Evolutionary conservation across 2,888 invertebrate genomes (phyloP), one percentile per base, ranked within the genome.

Genomic region (Athripsodes cinereus): DNA sequence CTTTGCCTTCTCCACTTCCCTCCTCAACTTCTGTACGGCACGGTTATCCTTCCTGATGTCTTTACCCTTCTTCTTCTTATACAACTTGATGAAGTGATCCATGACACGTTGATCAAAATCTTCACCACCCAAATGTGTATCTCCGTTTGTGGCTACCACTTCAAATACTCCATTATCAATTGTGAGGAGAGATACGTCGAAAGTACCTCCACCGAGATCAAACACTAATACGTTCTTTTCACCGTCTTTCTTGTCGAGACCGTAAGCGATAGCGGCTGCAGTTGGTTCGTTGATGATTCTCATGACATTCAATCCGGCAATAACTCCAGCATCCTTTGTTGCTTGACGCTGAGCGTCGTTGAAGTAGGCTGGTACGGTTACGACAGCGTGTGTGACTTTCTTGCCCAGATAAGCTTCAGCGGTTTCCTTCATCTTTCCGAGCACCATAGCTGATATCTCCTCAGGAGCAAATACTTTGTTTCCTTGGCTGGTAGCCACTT

Each of bases 101-200:
- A 97, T 96, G 2, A 97, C 95, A 66, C 95, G 84, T 75, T 97
- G 96, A 78, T 97, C 96, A 74, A 97, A 99, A 81, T 99, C 98
- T 79, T 99, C 98, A 73, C 98, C 98, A 69, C 98, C 96, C 79
- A 97, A 86, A 75, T 97, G 96, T 67, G 96, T 97, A 72, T 97
- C 96, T 69, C 97, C 97, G 70, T 92, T 92, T 63, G 94, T 94
- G 1, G 93, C 87, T 1, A 91, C 88, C 53, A 88, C 87, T 79
- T 99, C 98, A 73, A 99, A 99, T 5, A 99, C 96, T 55, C 98
- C 99, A 68, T 97, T 96, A 71, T 99, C 98, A 70, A 99, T 99
- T 64, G 97, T 98, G 55, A 99, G 82, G 19, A 99, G 84, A 40
- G 97, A 97, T 18, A 99, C 99, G 76, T 99, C 99, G 71, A 99